These are phyloP conservation scores for Hylia prasina DNA, from an alignment of 2,113 vertebrate species.

Conservation along the genomic window DNA sequence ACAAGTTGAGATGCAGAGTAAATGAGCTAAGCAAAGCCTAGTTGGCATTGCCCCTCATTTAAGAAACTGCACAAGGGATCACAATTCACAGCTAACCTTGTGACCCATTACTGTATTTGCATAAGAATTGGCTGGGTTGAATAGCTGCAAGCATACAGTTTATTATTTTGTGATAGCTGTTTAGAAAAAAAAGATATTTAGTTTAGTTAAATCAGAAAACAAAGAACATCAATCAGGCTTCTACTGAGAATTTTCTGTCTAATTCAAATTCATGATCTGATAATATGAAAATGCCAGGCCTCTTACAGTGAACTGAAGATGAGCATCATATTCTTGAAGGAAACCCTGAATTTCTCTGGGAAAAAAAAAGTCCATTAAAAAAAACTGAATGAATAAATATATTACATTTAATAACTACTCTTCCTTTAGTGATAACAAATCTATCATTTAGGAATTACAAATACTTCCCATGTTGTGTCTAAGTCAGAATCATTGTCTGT, in stretches of 20 bases:
- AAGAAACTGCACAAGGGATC: slow-evolving; percentile 56
- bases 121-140: slow-evolving; percentile 9
- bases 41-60: slow-evolving; percentile 63
- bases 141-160: neutral
- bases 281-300: neutral
- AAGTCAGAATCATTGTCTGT: neutral
- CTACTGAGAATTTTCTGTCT: neutral
- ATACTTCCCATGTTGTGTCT: neutral
- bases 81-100: slow-evolving; percentile 10
- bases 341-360: neutral
- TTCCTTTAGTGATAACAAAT: neutral
- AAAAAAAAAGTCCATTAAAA: neutral
- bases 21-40: slow-evolving; percentile 75
- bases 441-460: neutral
- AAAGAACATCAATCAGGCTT: neutral
- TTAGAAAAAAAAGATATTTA: neutral
- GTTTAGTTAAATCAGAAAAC: neutral
- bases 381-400: neutral
- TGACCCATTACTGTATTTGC: neutral
- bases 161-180: neutral
- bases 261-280: neutral
- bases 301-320: neutral
- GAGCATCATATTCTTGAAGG: neutral
- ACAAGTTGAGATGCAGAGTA: slow-evolving; percentile 70
- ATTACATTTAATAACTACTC: neutral